Percentiles rank a stretch among this genome's conserved stretches.
These are phyloP conservation scores for Loripinus fragilis DNA, from an alignment of 2,888 invertebrate genomes.

Conservation along the genomic window DNA sequence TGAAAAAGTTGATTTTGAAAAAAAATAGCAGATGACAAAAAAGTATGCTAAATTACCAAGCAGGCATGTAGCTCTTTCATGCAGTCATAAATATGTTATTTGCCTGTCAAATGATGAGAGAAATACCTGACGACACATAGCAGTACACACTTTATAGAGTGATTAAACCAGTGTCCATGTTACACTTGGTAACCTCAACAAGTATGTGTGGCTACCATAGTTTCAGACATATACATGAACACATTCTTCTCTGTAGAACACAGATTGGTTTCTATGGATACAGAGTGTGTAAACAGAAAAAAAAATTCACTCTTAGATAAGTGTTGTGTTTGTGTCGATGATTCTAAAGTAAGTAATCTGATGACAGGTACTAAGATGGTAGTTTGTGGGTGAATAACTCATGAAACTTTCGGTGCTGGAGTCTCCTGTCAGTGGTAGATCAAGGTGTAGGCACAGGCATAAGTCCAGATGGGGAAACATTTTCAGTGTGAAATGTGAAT, in stretches of 20 bases:
- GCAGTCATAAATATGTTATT: too few species aligned
- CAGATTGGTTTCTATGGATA: neutral
- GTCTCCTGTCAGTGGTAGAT: too few species aligned
- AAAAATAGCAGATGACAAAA: too few species aligned
- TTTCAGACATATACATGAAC: slow-evolving; percentile 3
- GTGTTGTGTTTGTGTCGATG: neutral
- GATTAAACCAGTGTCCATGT: slow-evolving; percentile 8
- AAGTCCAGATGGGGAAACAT: too few species aligned
- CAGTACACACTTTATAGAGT: slow-evolving; percentile 10
- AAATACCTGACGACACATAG: neutral
- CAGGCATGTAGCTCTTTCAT: too few species aligned
- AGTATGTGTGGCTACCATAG: slow-evolving; percentile 3
- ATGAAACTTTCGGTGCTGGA: too few species aligned
- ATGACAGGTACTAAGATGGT: too few species aligned
- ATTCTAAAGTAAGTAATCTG: slow-evolving; percentile 2
- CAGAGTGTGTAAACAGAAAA: neutral
- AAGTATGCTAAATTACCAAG: too few species aligned
- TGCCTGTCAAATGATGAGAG: slow-evolving; percentile 13
- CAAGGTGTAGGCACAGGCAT: too few species aligned
- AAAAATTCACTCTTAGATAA: neutral
- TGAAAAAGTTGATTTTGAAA: too few species aligned
- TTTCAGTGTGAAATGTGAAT: too few species aligned
- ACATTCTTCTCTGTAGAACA: neutral
- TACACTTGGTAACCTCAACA: neutral
- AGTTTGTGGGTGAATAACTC: too few species aligned